phyloP scores from a whole-genome alignment of 1,140 invertebrate species.

The Octopus sinensis region DNA sequence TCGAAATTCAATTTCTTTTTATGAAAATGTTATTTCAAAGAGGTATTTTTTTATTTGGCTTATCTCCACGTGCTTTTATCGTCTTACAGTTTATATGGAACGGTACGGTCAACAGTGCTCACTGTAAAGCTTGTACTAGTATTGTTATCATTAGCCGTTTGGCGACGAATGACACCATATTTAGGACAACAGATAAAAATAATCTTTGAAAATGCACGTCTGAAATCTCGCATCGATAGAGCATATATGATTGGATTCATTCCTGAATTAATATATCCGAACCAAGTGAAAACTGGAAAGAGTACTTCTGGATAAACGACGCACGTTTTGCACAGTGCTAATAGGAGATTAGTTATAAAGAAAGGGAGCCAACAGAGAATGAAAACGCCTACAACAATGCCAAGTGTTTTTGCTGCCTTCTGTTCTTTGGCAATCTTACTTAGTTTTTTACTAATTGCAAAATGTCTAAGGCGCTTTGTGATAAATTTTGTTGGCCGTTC shows the following conservation, averaged over 20 bases:
- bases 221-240: conserved; percentile 68
- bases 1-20: neutral
- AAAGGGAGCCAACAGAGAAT: conserved; percentile 96
- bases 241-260: conserved; percentile 63
- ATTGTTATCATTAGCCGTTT: conserved; percentile 22
- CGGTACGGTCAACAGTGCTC: conserved; percentile 33
- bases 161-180: conserved; percentile 35
- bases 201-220: conserved; percentile 69
- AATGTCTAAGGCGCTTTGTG: conserved; percentile 45
- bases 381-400: conserved; percentile 91
- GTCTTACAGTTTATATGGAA: conserved; percentile 27
- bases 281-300: conserved; percentile 56
- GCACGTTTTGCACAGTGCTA: conserved; percentile 70
- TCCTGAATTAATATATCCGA: conserved; percentile 60
- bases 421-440: conserved; percentile 68
- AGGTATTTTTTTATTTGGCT: neutral
- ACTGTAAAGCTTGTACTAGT: conserved; percentile 43
- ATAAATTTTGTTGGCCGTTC: conserved; percentile 43
- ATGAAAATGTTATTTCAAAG: neutral
- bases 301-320: conserved; percentile 50
- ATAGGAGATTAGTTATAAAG: conserved; percentile 83
- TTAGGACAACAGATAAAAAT: conserved; percentile 52
- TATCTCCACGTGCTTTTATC: neutral
- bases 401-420: conserved; percentile 92
- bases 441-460: conserved; percentile 50